Percentiles rank a stretch among this genome's conserved stretches.
These are phyloP conservation scores for Somateria mollissima DNA, from an alignment of 2,797 vertebrate species.

Conservation along the genomic window DNA sequence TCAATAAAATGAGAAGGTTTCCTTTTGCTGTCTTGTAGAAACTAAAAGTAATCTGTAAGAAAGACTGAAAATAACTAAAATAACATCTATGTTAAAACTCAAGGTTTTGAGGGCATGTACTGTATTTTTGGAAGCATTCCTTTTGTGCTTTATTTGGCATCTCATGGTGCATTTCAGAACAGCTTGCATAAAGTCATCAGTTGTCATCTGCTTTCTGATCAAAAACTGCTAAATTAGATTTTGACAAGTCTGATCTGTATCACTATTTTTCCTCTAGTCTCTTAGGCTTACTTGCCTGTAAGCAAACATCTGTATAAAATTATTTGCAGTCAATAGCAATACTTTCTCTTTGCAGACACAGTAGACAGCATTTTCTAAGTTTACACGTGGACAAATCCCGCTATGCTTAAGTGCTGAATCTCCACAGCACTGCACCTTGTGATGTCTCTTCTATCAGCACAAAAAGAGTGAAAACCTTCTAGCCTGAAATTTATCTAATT, in stretches of 20 bases:
- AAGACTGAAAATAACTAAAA: background rate
- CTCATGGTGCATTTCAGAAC: conserved; percentile 7
- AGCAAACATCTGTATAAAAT: conserved; percentile 10
- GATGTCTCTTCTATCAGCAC: background rate
- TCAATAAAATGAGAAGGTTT: background rate
- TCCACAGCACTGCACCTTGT: background rate
- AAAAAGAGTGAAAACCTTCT: background rate
- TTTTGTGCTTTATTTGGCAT: background rate
- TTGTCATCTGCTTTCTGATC: conserved; percentile 10
- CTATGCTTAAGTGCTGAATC: background rate
- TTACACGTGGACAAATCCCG: background rate
- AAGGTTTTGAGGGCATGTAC: background rate
- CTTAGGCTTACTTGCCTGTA: background rate
- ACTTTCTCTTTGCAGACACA: background rate
- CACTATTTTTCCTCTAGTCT: background rate
- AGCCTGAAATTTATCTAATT: background rate
- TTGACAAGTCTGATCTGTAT: background rate
- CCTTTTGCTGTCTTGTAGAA: background rate
- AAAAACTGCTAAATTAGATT: background rate
- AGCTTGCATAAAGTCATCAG: background rate
- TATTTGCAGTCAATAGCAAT: background rate
- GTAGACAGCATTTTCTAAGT: background rate
- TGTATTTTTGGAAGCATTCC: background rate
- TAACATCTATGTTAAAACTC: background rate
- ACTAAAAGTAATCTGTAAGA: background rate